Base-by-base conservation (phyloP, 2,113 vertebrate genomes). In the Meles meles region DNA sequence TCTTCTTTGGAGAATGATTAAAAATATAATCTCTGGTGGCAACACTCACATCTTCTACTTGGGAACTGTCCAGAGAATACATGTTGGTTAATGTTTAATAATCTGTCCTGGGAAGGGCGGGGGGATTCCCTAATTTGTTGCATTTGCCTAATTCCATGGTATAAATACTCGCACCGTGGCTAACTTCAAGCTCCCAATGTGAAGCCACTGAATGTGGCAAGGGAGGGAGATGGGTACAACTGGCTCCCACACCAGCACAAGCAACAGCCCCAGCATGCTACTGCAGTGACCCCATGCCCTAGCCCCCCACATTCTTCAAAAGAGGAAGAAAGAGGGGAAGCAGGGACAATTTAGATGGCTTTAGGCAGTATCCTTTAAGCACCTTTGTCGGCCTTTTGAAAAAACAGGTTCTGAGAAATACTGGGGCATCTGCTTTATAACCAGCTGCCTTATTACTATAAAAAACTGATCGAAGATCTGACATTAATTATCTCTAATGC, bases 401-500 rank as follows among this genome's bases (percentile, higher is more conserved):
- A 95, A 93, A 88, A 59, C 27, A 39, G 76, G 69, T 92, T 97
- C 80, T 97, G 57, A 97, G 95, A 97, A 98, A 93, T 85, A 89
- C 95, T 63, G 44, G 90, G 92, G 67, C 69, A n/a, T 96, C 96
- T 97, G 93, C 93, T 95, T 97, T 96, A 96, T 74, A 97, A 97
- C 93, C 97, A 98, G 97, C 93, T 97, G 97, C 92, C 80, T 97
- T 96, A 74, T 71, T 94, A 55, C 87, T 69, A 34, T 95, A 90
- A 95, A 87, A 96, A 63, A 90, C 34, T 79, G 39, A 79, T 92
- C 80, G 44, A 61, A 96, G 91, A 92, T 95, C 97, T 97, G 97
- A 96, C 87, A 97, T 95, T 96, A 97, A 98, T 98, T 95, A 95
- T 94, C 71, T 94, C 39, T 97, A 97, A 98, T 96, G 81, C 90